These are phyloP conservation scores for Zygothrica quintamaculata DNA, from an alignment of 2,888 invertebrate genomes.

Conservation along the genomic window DNA sequence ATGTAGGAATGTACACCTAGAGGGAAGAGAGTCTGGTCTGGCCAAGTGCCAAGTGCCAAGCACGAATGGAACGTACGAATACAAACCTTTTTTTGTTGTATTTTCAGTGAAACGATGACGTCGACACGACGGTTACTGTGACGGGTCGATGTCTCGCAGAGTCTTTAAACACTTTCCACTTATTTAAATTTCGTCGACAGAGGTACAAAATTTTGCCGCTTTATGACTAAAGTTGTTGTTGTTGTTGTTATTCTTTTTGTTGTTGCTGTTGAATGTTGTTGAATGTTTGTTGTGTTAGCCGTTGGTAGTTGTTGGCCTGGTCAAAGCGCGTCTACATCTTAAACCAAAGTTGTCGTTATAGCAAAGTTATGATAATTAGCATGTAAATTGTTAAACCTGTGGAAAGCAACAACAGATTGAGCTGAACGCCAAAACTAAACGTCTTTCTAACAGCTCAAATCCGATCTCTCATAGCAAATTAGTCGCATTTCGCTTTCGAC, in stretches of 20 bases:
- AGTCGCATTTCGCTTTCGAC: constrained; percentile 57
- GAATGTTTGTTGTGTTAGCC: no score
- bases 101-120: constrained; percentile 32
- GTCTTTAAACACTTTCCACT: constrained; percentile 75
- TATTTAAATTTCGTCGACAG: constrained; percentile 75
- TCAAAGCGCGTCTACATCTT: constrained; percentile 31
- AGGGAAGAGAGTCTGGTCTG: constrained; percentile 30
- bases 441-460: constrained; percentile 36
- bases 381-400: constrained; percentile 65
- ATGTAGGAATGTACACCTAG: constrained; percentile 6
- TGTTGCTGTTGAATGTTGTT: no score
- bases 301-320: constrained; percentile 35
- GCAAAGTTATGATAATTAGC: constrained; percentile 76
- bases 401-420: constrained; percentile 56
- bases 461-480: constrained; percentile 62
- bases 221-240: constrained; percentile 42
- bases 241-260: constrained; percentile 4
- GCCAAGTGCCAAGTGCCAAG: constrained; percentile 35
- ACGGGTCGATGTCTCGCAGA: constrained; percentile 4
- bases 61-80: constrained; percentile 23
- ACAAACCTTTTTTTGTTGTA: constrained; percentile 16
- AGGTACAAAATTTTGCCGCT: constrained; percentile 49
- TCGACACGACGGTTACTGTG: constrained; percentile 17
- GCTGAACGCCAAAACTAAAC: constrained; percentile 30
- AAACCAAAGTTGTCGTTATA: constrained; percentile 44